phyloP scores from a whole-genome alignment of 1,140 invertebrate species.

The Achatina immaculata region DNA sequence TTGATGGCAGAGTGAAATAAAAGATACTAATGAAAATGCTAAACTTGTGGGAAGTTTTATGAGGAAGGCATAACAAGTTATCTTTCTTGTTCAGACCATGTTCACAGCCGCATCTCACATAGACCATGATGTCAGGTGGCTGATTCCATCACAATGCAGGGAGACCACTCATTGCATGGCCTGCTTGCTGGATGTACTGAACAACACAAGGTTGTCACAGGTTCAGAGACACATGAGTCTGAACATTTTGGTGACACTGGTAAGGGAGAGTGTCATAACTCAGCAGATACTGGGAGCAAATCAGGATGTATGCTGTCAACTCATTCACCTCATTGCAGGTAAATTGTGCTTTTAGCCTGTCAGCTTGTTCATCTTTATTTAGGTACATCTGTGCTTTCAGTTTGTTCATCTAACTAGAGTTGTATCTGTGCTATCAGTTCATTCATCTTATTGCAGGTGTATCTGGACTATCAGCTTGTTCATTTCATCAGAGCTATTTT shows the following conservation, averaged over 20 bases:
- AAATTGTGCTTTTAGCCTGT: not conserved
- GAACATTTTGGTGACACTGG: not conserved
- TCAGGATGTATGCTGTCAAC: not conserved
- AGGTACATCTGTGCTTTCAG: not conserved
- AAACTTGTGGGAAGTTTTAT: too few relatives aligned
- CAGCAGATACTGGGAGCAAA: not conserved
- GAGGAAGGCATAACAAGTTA: too few relatives aligned
- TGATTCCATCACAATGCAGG: not conserved
- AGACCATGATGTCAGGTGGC: not conserved
- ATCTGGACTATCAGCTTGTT: not conserved
- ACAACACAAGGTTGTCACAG: not conserved
- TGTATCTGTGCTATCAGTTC: not conserved
- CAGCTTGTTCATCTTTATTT: not conserved
- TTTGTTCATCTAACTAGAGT: not conserved
- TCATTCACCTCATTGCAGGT: not conserved
- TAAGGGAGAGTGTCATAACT: not conserved
- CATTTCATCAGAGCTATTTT: not conserved
- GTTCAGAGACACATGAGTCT: constrained; percentile 20
- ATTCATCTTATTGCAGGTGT: not conserved
- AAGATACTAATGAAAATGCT: too few relatives aligned
- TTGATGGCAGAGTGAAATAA: too few relatives aligned
- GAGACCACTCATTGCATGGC: not conserved
- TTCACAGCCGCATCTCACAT: not conserved
- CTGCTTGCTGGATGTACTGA: constrained; percentile 4
- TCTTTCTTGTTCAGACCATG: too few relatives aligned